Evolutionary conservation across 2,888 invertebrate species (phyloP).

Genomic region (Troglohyphantes excavatus): DNA sequence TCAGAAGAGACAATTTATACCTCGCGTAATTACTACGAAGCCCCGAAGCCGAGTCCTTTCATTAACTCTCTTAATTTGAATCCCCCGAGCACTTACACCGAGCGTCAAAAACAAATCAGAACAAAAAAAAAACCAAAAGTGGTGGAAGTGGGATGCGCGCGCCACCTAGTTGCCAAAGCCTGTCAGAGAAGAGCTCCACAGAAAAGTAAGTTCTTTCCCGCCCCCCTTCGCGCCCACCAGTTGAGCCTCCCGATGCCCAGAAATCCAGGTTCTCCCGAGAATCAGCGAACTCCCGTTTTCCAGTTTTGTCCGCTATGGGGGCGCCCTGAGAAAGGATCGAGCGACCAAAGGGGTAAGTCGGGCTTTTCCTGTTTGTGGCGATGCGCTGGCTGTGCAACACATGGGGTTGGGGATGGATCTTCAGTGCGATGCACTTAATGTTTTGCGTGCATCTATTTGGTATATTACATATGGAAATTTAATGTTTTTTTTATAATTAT

Average conservation of each 20-base stretch:
- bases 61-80: slow-evolving; percentile 53
- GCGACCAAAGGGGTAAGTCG: slow-evolving; percentile 42
- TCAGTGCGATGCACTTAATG: no score
- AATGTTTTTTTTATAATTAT: no score
- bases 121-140: not conserved
- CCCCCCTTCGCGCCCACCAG: slow-evolving; percentile 63
- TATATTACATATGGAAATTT: no score
- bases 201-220: slow-evolving; percentile 39
- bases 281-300: slow-evolving; percentile 48
- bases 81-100: slow-evolving; percentile 39
- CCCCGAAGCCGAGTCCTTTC: slow-evolving; percentile 24
- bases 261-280: slow-evolving; percentile 76
- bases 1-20: not conserved
- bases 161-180: slow-evolving; percentile 60
- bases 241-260: slow-evolving; percentile 75
- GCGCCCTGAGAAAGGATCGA: slow-evolving; percentile 3
- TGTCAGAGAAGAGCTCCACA: not conserved
- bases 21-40: slow-evolving; percentile 4
- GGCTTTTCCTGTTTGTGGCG: slow-evolving; percentile 25
- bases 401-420: no score
- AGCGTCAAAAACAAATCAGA: slow-evolving; percentile 30
- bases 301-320: slow-evolving; percentile 41
- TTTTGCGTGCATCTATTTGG: no score
- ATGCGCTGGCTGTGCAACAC: no score
- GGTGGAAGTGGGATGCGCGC: slow-evolving; percentile 42